phyloP scores from a whole-genome alignment of 2,888 invertebrate genomes.

The Volucella bombylans region DNA sequence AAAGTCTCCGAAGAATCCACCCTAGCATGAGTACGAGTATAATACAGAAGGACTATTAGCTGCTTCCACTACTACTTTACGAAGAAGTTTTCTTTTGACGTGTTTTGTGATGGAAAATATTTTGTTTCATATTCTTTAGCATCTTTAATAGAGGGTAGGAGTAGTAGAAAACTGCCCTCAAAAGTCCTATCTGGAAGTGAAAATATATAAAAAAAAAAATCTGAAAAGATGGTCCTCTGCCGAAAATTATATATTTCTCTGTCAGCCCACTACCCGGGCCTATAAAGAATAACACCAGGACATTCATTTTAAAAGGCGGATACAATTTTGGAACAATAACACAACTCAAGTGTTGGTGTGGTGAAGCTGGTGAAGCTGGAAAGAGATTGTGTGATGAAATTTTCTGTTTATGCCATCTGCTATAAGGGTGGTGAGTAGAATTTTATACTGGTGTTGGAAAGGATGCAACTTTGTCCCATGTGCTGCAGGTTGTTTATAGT shows the following conservation, averaged over 20 bases:
- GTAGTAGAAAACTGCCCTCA: constrained; percentile 56
- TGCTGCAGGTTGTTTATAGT: constrained; percentile 70
- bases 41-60: constrained; percentile 66
- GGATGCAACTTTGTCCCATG: constrained; percentile 72
- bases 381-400: constrained; percentile 6
- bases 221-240: constrained; percentile 37
- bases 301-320: constrained; percentile 63
- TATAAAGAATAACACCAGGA: constrained; percentile 39
- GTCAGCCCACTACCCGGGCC: background rate
- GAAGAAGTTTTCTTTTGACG: constrained; percentile 66
- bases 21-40: background rate
- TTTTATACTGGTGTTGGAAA: constrained; percentile 38
- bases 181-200: constrained; percentile 36
- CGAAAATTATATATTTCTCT: constrained; percentile 52
- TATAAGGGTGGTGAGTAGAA: background rate
- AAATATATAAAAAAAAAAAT: background rate
- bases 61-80: constrained; percentile 56
- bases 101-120: constrained; percentile 63
- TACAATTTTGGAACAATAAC: constrained; percentile 69
- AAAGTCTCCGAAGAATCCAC: background rate
- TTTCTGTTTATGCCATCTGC: background rate
- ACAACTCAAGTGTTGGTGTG: constrained; percentile 61
- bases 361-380: constrained; percentile 1
- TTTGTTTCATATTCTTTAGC: background rate
- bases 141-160: background rate